Base-by-base conservation (phyloP, 1,140 invertebrate genomes). In the Sesamia nonagrioides region DNA sequence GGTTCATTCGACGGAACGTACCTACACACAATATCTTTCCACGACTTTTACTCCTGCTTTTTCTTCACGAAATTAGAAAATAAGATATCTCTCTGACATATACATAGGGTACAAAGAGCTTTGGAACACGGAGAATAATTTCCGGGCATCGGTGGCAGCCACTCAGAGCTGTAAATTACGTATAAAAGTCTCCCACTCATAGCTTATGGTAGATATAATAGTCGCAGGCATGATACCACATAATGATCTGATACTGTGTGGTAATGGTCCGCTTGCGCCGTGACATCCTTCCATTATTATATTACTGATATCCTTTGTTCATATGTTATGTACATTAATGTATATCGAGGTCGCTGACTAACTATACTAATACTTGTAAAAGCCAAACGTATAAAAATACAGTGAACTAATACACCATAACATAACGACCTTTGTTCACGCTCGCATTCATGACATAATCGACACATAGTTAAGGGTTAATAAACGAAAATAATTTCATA, bases 121-220 rank as follows among this genome's bases (percentile, higher is more conserved):
- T 17, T 61, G 72, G 54, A 17, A 58, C 71, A 74, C 21, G 42
- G 66, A 66, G 72, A 82, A 82, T 77, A 85, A 85, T 85, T 85
- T 85, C 79, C 82, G 76, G 73, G 66, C 75, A 80, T 83, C 82
- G 82, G 74, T 73, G 42, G 78, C 77, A 79, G 50, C 72, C 60
- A 52, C 56, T 63, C 45, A 45, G 45, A 74, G 35, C 42, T 74
- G 37, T 6, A 71, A 77, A 82, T 80, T 78, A 69, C 50, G 50
- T 66, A 40, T 60, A 48, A 72, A 77, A 72, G 21, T 71, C 63
- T 40, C 78, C 54, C 18, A 69, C 63, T 78, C 76, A 71, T 71
- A 18, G 61, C n/a, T 72, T 18, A 17, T 27, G 54, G 18, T 15
- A 69, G 71, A 74, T 74, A 74, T 74, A 74, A 74, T 74, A 76